Percentiles rank a stretch among this genome's conserved stretches.
Evolutionary conservation across 2,113 vertebrate species (phyloP).

Genomic region (Alces alces): DNA sequence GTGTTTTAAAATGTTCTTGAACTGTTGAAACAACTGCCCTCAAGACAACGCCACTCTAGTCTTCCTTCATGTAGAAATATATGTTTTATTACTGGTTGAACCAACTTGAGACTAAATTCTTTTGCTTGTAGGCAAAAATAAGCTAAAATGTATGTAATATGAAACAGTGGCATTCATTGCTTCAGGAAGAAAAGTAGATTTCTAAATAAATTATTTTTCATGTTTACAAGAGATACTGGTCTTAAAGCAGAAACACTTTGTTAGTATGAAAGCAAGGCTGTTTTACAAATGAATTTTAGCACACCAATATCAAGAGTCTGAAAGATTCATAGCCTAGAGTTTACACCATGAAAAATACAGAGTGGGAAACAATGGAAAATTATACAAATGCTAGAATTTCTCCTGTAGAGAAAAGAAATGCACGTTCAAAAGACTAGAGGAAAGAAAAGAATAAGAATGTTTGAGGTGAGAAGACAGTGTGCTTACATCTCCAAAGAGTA

Average conservation of each 20-base stretch:
- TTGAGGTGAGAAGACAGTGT: not conserved
- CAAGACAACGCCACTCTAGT: accelerated
- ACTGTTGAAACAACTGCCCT: not conserved
- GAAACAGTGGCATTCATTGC: not conserved
- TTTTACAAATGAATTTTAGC: not conserved
- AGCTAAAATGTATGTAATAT: not conserved
- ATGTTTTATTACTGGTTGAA: not conserved
- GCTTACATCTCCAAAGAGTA: not conserved
- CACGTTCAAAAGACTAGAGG: not conserved
- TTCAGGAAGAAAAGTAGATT: not conserved
- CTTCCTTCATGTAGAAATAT: not conserved
- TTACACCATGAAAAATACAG: not conserved
- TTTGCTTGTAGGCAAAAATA: not conserved
- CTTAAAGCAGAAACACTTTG: not conserved
- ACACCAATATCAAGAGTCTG: not conserved
- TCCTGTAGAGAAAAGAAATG: not conserved
- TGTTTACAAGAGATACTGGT: not conserved
- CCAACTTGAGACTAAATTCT: not conserved
- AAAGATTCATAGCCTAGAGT: not conserved
- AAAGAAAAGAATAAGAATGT: not conserved
- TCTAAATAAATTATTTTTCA: not conserved
- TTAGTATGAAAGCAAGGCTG: not conserved
- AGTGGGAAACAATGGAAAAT: not conserved
- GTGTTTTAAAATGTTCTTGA: not conserved
- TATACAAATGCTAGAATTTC: not conserved